phyloP scores from a whole-genome alignment of 1,140 invertebrate species.

The Drosophila bocqueti region DNA sequence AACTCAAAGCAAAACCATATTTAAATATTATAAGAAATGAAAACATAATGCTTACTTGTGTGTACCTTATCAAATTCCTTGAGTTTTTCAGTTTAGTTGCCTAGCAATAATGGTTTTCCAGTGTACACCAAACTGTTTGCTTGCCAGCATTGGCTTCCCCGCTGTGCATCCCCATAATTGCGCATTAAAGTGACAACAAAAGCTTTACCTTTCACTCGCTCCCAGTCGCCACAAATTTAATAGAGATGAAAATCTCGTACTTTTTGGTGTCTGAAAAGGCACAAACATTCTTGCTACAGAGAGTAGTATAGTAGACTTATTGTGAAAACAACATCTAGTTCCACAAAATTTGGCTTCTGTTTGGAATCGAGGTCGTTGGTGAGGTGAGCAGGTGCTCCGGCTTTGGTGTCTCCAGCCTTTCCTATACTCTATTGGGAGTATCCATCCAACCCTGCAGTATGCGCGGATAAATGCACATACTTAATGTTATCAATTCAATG shows the following conservation, averaged over 20 bases:
- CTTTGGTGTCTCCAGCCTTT: too few relatives aligned
- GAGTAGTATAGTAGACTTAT: background rate
- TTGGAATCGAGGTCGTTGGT: background rate
- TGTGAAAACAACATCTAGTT: slow-evolving; percentile 1
- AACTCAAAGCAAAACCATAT: background rate
- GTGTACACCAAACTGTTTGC: slow-evolving; percentile 4
- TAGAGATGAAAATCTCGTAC: background rate
- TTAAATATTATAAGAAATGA: background rate
- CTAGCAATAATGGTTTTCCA: background rate
- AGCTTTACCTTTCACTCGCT: slow-evolving; percentile 2
- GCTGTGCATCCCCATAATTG: slow-evolving; percentile 14
- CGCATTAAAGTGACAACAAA: slow-evolving; percentile 53
- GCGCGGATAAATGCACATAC: slow-evolving; percentile 4
- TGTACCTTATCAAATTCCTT: background rate
- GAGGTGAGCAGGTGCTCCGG: background rate
- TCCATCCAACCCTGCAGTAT: background rate
- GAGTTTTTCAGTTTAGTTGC: background rate
- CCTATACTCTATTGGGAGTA: slow-evolving; percentile 8
- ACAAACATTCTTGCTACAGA: background rate
- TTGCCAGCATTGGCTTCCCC: slow-evolving; percentile 21
- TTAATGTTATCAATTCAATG: slow-evolving; percentile 1
- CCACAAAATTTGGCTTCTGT: slow-evolving; percentile 1
- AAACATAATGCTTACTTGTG: background rate
- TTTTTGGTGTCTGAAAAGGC: slow-evolving; percentile 1
- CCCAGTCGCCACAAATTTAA: background rate